Base-by-base conservation (phyloP, 2,888 invertebrate genomes). In the Arctia plantaginis region DNA sequence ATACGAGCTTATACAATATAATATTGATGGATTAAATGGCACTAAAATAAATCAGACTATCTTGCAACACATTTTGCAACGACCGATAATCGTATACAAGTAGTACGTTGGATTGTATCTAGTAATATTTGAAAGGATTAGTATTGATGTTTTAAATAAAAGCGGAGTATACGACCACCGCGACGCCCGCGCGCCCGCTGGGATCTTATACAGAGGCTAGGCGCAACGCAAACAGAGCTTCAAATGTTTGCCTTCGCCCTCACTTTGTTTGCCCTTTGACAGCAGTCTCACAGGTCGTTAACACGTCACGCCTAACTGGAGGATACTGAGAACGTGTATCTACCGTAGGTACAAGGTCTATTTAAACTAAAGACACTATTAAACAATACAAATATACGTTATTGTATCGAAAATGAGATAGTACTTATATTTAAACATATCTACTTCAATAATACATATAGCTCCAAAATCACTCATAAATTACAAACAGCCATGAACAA, bases 221-320 rank as follows among this genome's bases (percentile, higher is more conserved):
- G 67, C 90, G 90, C 87, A 82, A 76, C 78, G 82, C 90, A 93
- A 93, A 93, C 92, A 92, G 80, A 73, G 86, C 88, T 82, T 75
- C 86, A 76, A 73, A 69, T 93, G 93, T 94, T 93, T 92, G 85
- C 90, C 82, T 85, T 90, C 80, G 86, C 86, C 89, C 88, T 78
- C 85, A 82, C 80, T 86, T 83, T 95, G 94, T 95, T 95, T 95
- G 90, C 91, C 91, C 92, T 95, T 95, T 95, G 95, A 94, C 95
- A 94, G 94, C 95, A 93, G 90, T 94, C 93, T 94, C 94, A 94
- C 95, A 94, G 94, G 94, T 95, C 93, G 92, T 95, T 95, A 95
- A 91, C 94, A 93, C 91, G 88, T 93, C 93, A 91, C 89, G 89
- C 90, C 91, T 93, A 92, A 94, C 92, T 91, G 90, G 86, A 88